Conservation (phyloP, 2,797 vertebrate species). For the Remorina albescens region DNA sequence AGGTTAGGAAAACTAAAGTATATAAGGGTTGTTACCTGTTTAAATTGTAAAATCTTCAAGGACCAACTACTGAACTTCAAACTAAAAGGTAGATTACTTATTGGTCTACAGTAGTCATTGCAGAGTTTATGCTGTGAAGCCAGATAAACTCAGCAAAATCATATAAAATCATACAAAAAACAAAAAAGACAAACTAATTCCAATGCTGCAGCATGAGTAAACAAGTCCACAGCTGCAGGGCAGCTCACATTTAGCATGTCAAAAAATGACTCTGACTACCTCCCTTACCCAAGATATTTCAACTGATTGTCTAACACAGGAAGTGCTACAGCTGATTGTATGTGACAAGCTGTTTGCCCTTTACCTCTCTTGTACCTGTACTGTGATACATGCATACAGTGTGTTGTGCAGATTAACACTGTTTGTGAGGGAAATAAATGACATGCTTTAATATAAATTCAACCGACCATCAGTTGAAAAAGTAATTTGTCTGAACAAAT, state of each 20-base stretch:
- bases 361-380: conserved; percentile 27
- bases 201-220: background rate
- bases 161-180: conserved; percentile 1
- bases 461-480: background rate
- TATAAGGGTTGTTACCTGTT: background rate
- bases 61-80: background rate
- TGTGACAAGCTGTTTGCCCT: conserved; percentile 65
- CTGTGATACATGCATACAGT: background rate
- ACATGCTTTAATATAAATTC: background rate
- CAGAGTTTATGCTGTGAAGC: background rate
- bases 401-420: background rate
- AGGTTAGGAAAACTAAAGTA: background rate
- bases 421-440: background rate
- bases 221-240: conserved; percentile 47
- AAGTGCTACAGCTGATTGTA: conserved; percentile 54
- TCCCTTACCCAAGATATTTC: conserved; percentile 28
- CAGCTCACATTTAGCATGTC: conserved; percentile 44
- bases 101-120: background rate
- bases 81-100: background rate
- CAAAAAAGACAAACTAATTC: conserved; percentile 29
- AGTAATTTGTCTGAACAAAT: conserved; percentile 3
- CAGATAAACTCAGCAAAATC: background rate
- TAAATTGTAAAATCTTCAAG: background rate
- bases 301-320: conserved; percentile 37
- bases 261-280: conserved; percentile 35